Evolutionary conservation across 2,797 vertebrate species (phyloP).

Genomic region (Melanotaenia nigrans): DNA sequence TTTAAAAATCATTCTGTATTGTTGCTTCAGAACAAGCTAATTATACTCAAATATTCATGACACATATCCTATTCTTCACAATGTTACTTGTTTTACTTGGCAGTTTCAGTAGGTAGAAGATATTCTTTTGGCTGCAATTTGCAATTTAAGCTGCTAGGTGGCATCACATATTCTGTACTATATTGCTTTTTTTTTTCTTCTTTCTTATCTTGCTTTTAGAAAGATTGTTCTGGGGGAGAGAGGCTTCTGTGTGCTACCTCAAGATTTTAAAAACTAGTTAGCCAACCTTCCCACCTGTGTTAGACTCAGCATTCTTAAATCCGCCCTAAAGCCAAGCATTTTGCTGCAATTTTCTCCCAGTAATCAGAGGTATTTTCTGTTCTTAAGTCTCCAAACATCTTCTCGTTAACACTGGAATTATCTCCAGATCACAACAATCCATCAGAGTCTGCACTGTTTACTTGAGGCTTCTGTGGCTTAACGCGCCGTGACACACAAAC

Average conservation of each 20-base stretch:
- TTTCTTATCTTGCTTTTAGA: not conserved
- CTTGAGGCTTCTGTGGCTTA: slow-evolving; percentile 56
- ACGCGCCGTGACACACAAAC: slow-evolving; percentile 37
- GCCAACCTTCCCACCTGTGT: not conserved
- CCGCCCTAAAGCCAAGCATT: no score
- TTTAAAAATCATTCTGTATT: no score
- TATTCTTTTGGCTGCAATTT: no score
- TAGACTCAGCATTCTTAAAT: not conserved
- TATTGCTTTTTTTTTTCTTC: no score
- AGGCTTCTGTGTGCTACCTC: not conserved
- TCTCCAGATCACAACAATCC: slow-evolving; percentile 54
- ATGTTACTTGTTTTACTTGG: no score
- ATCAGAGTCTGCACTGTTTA: slow-evolving; percentile 43
- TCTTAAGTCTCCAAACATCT: slow-evolving; percentile 29
- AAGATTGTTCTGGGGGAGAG: no score
- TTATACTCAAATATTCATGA: no score
- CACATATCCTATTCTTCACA: no score
- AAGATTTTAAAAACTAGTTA: not conserved
- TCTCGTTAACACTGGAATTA: slow-evolving; percentile 59
- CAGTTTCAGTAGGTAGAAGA: not conserved
- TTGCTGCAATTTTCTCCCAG: not conserved
- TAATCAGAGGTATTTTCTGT: slow-evolving; percentile 12
- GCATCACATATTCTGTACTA: no score
- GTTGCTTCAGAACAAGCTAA: no score
- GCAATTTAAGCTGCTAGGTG: no score